phyloP scores from a whole-genome alignment of 2,113 vertebrate genomes.

The Gymnobelideus leadbeateri region DNA sequence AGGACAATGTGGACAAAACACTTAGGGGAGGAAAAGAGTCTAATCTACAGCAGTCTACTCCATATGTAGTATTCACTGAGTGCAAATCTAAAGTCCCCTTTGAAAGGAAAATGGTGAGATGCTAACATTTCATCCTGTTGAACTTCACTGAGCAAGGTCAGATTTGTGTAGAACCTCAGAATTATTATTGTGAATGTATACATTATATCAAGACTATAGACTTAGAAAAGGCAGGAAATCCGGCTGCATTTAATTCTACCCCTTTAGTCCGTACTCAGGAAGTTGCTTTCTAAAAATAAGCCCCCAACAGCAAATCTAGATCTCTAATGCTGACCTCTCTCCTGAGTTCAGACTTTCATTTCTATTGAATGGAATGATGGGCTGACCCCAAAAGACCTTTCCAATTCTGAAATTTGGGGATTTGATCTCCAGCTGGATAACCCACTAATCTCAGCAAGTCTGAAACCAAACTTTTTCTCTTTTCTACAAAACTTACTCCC shows the following conservation, averaged over 20 bases:
- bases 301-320: background rate
- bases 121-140: background rate
- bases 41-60: background rate
- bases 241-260: background rate
- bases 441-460: background rate
- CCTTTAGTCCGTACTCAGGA: background rate
- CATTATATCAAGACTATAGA: background rate
- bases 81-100: background rate
- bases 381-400: background rate
- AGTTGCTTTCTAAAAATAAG: background rate
- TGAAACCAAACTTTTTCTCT: background rate
- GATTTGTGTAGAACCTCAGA: slow-evolving; percentile 10
- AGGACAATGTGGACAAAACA: background rate
- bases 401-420: background rate
- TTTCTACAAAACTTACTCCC: background rate
- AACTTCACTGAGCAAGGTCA: slow-evolving; percentile 12
- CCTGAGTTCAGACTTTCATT: background rate
- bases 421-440: background rate
- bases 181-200: background rate
- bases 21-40: background rate
- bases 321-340: background rate
- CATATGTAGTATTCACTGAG: background rate
- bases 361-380: background rate
- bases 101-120: slow-evolving; percentile 20
- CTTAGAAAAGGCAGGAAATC: background rate